These are phyloP conservation scores for Halcyon chelicuti DNA, from an alignment of 2,797 vertebrate species.

Conservation along the genomic window DNA sequence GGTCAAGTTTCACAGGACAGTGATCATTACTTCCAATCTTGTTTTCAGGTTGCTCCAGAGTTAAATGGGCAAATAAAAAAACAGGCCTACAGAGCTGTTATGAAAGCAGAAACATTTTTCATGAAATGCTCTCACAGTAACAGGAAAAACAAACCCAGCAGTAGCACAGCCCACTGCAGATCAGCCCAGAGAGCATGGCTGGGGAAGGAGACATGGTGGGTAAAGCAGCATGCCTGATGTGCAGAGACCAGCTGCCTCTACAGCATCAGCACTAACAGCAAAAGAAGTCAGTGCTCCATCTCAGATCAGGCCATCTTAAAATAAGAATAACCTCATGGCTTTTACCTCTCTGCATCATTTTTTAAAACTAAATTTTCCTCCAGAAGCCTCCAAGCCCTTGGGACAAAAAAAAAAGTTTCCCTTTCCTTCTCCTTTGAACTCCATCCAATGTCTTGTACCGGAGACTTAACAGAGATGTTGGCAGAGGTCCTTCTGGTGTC, in stretches of 20 bases:
- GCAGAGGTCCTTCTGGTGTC: background rate
- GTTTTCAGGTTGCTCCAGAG: background rate
- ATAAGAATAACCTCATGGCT: background rate
- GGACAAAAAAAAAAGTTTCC: background rate
- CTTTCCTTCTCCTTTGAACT: background rate
- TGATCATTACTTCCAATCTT: background rate
- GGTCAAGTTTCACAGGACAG: background rate
- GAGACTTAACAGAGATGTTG: background rate
- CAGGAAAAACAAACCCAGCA: background rate
- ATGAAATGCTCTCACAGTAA: background rate
- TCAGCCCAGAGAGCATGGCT: accelerated
- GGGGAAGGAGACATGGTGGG: accelerated
- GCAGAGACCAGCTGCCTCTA: background rate
- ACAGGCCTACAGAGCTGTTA: background rate
- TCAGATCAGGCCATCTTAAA: background rate
- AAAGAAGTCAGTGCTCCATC: background rate
- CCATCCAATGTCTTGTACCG: background rate
- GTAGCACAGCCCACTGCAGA: background rate
- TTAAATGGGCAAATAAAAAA: background rate
- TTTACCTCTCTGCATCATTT: background rate
- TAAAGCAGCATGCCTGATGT: accelerated
- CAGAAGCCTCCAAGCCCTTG: background rate
- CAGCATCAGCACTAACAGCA: background rate
- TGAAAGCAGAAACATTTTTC: background rate
- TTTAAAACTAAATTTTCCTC: background rate